These are phyloP conservation scores for Periparus ater DNA, from an alignment of 2,797 vertebrate genomes.

Conservation along the genomic window DNA sequence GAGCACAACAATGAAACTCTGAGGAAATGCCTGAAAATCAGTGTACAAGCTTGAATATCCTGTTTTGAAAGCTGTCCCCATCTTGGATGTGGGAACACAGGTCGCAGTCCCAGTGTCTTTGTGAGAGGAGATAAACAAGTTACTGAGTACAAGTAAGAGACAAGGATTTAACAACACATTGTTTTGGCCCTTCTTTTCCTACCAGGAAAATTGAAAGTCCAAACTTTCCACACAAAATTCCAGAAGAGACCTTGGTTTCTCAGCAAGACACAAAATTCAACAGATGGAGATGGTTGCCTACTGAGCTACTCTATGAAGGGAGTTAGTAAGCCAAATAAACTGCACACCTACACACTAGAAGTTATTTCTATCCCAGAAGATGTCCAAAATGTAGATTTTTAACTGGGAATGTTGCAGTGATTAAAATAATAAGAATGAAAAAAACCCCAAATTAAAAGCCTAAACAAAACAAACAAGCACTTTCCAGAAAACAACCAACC, in stretches of 20 bases:
- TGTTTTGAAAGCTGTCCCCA: neutral
- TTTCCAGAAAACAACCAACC: neutral
- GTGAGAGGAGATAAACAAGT: neutral
- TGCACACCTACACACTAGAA: neutral
- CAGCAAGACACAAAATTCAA: neutral
- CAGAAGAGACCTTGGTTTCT: neutral
- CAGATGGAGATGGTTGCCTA: neutral
- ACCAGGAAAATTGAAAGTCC: neutral
- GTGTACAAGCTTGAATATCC: neutral
- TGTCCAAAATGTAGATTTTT: neutral
- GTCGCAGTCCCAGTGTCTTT: neutral
- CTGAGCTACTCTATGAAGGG: neutral
- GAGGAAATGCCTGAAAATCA: neutral
- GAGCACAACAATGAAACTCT: neutral
- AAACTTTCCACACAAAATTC: neutral
- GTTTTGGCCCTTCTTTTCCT: neutral
- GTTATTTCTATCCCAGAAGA: neutral
- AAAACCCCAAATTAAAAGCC: neutral
- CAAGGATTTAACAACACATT: neutral
- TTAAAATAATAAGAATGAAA: neutral
- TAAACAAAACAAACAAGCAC: accelerated
- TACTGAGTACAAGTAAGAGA: neutral
- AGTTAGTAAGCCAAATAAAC: neutral
- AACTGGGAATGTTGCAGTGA: neutral
- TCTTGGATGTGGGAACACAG: neutral